Base-by-base conservation (phyloP, 2,888 invertebrate species). In the Morpho achilles region DNA sequence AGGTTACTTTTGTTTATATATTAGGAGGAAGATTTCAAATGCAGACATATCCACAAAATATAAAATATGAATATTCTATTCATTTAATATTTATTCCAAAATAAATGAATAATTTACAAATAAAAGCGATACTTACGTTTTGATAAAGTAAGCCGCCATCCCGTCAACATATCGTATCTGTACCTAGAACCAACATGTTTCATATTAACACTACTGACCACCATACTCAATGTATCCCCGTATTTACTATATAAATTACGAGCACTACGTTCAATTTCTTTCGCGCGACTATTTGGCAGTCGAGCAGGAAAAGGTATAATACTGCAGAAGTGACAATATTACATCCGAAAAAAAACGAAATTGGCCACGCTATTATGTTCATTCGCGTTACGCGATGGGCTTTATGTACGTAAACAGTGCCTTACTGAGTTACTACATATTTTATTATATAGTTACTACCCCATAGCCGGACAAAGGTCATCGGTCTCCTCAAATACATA, bases 91-190 rank as follows among this genome's bases (percentile, higher is more conserved):
- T 32, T 32, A 2, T 32, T 32, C 5, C 32, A 32, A 32, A 32
- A 32, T 32, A 32, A 32, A 32, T 32, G 3, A 32, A 32, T 5
- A 32, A 32, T 32, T 32, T 5, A 32, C 3, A 32, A 32, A 32
- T 32, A 43, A 44, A 44, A 44, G 1, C 6, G 44, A n/a, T 71
- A 89, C 91, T 85, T 71, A 91, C 91, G 67, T 82, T 87, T 91
- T 52, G 91, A 91, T 50, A 91, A 64, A 16, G 63, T 72, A 40
- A 89, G 74, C 62, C 80, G 75, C 90, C 91, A 90, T 75, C 91
- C 91, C 48, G 86, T 76, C 68, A 91, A 75, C 91, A 91, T 89
- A 67, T 77, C 78, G 73, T 65, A 58, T 55, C 63, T 50, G 69
- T 69, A 74, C 70, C 80, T 80, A 72, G 59, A 77, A 79, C 63